Base-by-base conservation (phyloP, 1,140 invertebrate species). In the Leptopilina boulardi region DNA sequence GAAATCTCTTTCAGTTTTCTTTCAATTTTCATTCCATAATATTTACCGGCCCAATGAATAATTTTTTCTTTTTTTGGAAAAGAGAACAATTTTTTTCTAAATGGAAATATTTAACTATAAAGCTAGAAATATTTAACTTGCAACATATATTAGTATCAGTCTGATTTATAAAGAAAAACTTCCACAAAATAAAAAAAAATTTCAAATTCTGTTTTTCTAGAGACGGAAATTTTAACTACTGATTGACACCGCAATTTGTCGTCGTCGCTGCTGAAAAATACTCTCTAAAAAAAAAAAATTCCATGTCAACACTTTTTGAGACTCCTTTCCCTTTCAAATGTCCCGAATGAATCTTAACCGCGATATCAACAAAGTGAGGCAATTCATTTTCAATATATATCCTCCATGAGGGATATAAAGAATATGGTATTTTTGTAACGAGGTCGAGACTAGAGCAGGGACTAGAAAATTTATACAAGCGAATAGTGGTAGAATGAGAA, bases 381-480 rank as follows among this genome's bases (percentile, higher is more conserved):
- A 30, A 66, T 66, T 66, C 23, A 66, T 66, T 23, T 66, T 34
- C 1, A 23, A 66, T 30, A 26, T 30, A 66, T n/a, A 18, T 5
- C 26, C 2, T 8, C 23, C 30, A 13, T 23, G 15, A 15, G 59
- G n/a, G n/a, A n/a, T n/a, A n/a, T n/a, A 66, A 66, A 66, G 34
- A 44, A 75, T 44, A 75, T 47, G 1, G 13, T 54, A 59, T 54
- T 77, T 77, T 66, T 26, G 70, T 66, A 76, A 56, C 42, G 34
- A 44, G 42, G 70, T 38, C 70, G 44, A n/a, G n/a, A 59, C 70
- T 71, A 77, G 70, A 77, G 9, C 34, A 59, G 38, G 41, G 34
- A 34, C 26, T 66, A 74, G 18, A 11, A 75, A 77, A 74, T 78
- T 78, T 76, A 73, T 74, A 74, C n/a, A n/a, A 71, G 30, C 71